Evolutionary conservation across 2,113 vertebrate genomes (phyloP), one percentile per base, ranked within the genome.

Genomic region (Zingel zingel): DNA sequence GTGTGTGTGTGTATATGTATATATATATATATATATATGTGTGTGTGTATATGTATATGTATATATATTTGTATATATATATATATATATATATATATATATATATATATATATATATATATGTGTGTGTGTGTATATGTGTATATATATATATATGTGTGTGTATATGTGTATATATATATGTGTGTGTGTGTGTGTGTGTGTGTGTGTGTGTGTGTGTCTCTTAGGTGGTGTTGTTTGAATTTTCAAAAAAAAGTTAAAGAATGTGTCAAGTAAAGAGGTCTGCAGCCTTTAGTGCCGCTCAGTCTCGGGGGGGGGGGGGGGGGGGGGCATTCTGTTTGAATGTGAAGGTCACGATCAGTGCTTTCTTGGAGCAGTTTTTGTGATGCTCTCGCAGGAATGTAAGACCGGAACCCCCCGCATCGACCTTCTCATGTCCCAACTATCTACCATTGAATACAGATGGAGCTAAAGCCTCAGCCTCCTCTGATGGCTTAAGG

Each of bases 391-490:
- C 73, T 81, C 25, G 0, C 61, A 87, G 84, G 93, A 92, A 91
- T 93, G 88, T 88, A 33, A 56, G 39, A 23, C 79, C 76, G 73
- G 79, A 88, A 89, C 88, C 77, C 88, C 87, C 88, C 58, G n/a
- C 88, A 59, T 79, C 3, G 77, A 57, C 59, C 58, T 70, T 77
- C 79, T 86, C 53, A 51, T 88, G 85, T 87, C 81, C 81, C 25
- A 69, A 75, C 69, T 59, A 77, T 87, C 77, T 61, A 77, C 65
- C 86, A 92, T 87, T 89, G 82, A 91, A 91, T 56, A 84, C 88
- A 91, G 90, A 91, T 92, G 86, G 86, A 86, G 76, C 79, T 83
- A 84, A 86, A 89, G 84, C 73, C 79, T 88, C 77, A 81, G 83
- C 76, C 86, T 85, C 82, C 64, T 81, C 83, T 79, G 84, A 66